Base-by-base conservation (phyloP, 2,797 vertebrate species). In the Poliocrania exsul region DNA sequence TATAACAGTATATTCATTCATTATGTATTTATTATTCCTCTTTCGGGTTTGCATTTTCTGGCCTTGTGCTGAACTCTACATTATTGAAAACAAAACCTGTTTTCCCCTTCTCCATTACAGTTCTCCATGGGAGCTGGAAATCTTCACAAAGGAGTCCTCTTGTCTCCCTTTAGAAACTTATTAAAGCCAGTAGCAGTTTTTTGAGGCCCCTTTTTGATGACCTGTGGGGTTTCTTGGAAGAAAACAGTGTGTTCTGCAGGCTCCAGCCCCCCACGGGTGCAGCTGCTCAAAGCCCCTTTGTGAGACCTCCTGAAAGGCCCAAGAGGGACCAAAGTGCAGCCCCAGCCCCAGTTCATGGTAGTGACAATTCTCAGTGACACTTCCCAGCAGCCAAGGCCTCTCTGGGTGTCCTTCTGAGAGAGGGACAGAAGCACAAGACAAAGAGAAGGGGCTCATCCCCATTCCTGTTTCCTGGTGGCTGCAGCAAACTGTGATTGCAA, bases 181-280 rank as follows among this genome's bases (percentile, higher is more conserved):
- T 80, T 74, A 25, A 38, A 91, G 92, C 10, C 93, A 95, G 93
- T 50, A 57, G 92, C 86, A 96, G 92, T 84, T 79, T 86, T 95
- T 71, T 92, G 91, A 86, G 94, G 83, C 81, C 79, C 71, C 70
- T 93, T 96, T 92, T 28, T 50, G 93, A 95, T 92, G 88, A 92
- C 82, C 94, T 92, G 93, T 95, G 94, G 92, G 96, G 95, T 94
- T 91, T 85, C 92, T 83, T 95, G 97, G 97, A 97, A 97, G 97
- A 86, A 94, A 97, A 98, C 93, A 94, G 73, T 4, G 81, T 70
- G 10, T 67, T 28, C 96, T 18, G 84, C 94, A 67, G 83, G 88
- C 88, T 71, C 47, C 91, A 73, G 92, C 89, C 95, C 78, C 97
- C 96, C 90, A 60, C 50, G 37, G 90, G 4, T 40, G 92, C 91